Evolutionary conservation across 30 jellyfish, hydroid and myxozoan species (phyloP).

Genomic region (Cassiopea xamachana): DNA sequence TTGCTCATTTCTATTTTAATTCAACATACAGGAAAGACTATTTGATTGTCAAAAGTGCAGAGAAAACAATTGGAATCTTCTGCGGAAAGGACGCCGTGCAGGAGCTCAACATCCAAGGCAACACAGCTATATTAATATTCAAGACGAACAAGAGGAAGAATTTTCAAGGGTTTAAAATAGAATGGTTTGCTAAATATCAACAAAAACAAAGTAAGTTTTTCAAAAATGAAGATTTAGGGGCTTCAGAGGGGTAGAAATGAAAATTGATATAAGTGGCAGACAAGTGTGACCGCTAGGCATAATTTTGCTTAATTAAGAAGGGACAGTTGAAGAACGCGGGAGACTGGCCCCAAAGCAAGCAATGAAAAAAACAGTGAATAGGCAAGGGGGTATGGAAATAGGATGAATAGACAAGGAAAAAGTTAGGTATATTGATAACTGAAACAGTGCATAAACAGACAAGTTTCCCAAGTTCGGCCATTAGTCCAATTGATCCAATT

Average conservation of each 20-base stretch:
- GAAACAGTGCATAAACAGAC: neutral
- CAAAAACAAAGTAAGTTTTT: conserved; percentile 7
- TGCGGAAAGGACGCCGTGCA: conserved; percentile 64
- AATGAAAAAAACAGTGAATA: too few relatives aligned
- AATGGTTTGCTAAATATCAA: conserved; percentile 60
- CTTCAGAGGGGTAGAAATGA: too few relatives aligned
- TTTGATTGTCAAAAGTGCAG: conserved; percentile 37
- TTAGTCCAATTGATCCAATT: too few relatives aligned
- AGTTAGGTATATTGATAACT: too few relatives aligned
- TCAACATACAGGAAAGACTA: conserved; percentile 54
- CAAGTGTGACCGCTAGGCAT: too few relatives aligned
- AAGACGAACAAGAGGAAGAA: conserved; percentile 52
- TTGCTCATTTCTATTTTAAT: neutral
- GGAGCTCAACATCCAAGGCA: conserved; percentile 59
- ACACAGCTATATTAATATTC: conserved; percentile 44
- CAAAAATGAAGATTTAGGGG: neutral
- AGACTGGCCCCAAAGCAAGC: too few relatives aligned
- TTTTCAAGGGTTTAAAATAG: conserved; percentile 66
- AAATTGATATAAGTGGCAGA: too few relatives aligned
- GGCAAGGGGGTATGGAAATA: neutral
- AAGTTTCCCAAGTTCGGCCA: too few relatives aligned
- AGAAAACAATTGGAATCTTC: conserved; percentile 43
- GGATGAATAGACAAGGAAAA: neutral
- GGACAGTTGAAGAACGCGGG: too few relatives aligned
- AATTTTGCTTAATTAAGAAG: too few relatives aligned